Percentiles rank a stretch among this genome's conserved stretches.
Evolutionary conservation across 2,888 invertebrate genomes (phyloP).

Genomic region (Electrophaes corylata): DNA sequence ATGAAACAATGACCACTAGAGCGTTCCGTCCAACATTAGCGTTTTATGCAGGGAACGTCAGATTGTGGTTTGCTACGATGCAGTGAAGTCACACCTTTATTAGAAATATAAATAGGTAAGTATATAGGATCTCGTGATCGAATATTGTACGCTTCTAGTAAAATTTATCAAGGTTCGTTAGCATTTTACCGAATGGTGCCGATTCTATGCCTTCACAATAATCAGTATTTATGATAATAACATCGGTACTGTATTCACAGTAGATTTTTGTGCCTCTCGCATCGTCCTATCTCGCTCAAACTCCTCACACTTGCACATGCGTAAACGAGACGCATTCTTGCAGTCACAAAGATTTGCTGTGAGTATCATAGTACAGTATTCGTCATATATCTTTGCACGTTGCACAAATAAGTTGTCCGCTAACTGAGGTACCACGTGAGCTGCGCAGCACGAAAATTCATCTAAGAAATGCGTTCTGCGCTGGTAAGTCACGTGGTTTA

Average conservation of each 20-base stretch:
- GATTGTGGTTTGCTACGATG: not conserved
- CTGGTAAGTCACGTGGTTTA: too few relatives aligned
- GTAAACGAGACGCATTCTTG: not conserved
- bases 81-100: not conserved
- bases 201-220: constrained; percentile 27
- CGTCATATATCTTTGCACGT: not conserved
- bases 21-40: not conserved
- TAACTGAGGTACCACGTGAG: too few relatives aligned
- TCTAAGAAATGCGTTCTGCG: too few relatives aligned
- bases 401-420: not conserved
- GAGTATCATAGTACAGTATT: not conserved
- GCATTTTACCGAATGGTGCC: constrained; percentile 34
- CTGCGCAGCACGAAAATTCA: too few relatives aligned
- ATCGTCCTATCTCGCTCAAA: not conserved
- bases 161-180: constrained; percentile 32
- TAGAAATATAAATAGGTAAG: constrained; percentile 26
- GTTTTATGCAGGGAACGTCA: not conserved
- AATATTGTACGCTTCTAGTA: constrained; percentile 27
- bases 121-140: constrained; percentile 33
- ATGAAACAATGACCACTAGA: too few relatives aligned
- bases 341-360: not conserved
- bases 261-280: not conserved
- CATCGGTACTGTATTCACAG: not conserved
- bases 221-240: constrained; percentile 36
- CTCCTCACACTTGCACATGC: not conserved